Evolutionary conservation across 2,888 invertebrate species (phyloP).

Genomic region (Sinelater perroti): DNA sequence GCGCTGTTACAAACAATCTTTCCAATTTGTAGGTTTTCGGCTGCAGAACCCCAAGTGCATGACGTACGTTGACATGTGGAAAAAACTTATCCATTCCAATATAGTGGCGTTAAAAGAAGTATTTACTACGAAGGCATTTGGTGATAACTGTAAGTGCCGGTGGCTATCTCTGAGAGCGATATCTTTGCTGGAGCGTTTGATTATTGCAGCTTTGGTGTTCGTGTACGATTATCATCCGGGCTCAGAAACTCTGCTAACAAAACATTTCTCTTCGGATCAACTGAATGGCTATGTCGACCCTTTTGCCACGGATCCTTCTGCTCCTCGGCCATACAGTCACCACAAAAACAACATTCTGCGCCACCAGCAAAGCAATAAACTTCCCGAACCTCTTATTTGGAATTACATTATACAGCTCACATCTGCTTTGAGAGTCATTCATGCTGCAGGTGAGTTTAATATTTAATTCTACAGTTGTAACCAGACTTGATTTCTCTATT

Average conservation of each 20-base stretch:
- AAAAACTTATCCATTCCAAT: slow-evolving; percentile 93
- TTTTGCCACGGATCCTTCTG: slow-evolving; percentile 84
- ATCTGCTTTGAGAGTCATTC: slow-evolving; percentile 90
- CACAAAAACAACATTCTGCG: slow-evolving; percentile 83
- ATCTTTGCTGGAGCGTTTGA: not conserved
- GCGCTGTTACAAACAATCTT: too few relatives aligned
- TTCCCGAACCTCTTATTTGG: slow-evolving; percentile 95
- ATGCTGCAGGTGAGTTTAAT: slow-evolving; percentile 67
- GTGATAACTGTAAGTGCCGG: slow-evolving; percentile 94
- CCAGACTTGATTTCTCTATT: too few relatives aligned
- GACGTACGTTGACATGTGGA: slow-evolving; percentile 91
- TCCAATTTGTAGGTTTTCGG: slow-evolving; percentile 71
- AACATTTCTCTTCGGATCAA: slow-evolving; percentile 78
- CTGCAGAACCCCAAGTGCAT: slow-evolving; percentile 85
- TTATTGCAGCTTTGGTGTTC: slow-evolving; percentile 83
- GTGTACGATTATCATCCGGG: slow-evolving; percentile 96
- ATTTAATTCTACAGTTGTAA: too few relatives aligned
- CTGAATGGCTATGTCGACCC: slow-evolving; percentile 77
- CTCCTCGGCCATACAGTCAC: slow-evolving; percentile 81
- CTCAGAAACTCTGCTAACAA: slow-evolving; percentile 85
- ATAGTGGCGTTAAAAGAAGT: slow-evolving; percentile 91
- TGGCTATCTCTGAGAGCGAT: slow-evolving; percentile 4
- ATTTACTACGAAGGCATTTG: slow-evolving; percentile 95
- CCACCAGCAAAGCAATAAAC: slow-evolving; percentile 72
- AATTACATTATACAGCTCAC: slow-evolving; percentile 95